Base-by-base conservation (phyloP, 2,113 vertebrate species). In the Chaetodon auriga region DNA sequence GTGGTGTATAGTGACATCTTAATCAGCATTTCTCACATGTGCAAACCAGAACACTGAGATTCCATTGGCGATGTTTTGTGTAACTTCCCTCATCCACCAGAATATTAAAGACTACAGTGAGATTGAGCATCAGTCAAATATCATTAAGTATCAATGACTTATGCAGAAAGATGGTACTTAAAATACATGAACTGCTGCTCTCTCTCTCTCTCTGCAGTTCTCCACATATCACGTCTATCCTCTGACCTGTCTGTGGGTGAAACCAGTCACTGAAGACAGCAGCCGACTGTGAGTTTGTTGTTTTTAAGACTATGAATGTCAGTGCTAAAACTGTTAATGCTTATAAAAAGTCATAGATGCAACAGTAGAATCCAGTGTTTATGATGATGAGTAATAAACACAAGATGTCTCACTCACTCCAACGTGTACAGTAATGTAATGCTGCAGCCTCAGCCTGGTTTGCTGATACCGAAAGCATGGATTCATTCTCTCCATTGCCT, bases 141-240 rank as follows among this genome's bases (percentile, higher is more conserved):
- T 30, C 30, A 30, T 30, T 30, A 30, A 30, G 30, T 30, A 30
- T 30, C 30, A 30, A 30, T 30, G 30, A 30, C 30, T 30, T 30
- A 63, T 45, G 38, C 38, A 41, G 25, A 72, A 41, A 54, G 5
- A 30, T 74, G n/a, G 2, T 53, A 5, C 38, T 57, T 30, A 7
- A 41, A 18, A 18, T 62, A 14, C 8, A n/a, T 65, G 25, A 72
- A 82, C 13, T 0, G 11, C 18, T 58, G 54, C 21, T 30, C 30
- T 30, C 30, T 30, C 30, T 30, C 25, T 80, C 60, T 83, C 60
- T 83, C 46, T 86, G 30, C 94, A 99, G 98, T 99, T 99, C 84
- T 98, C 98, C 82, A 97, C 97, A 0, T 96, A 99, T 78, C 97
- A 97, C 68, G 86, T 99, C 81, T 99, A 97, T 76, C 96, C 96